A percentile compares a stretch with the other conserved stretches of the same genome.
Evolutionary conservation across 2,113 vertebrate genomes (phyloP).

Genomic region (Cyanoliseus patagonus): DNA sequence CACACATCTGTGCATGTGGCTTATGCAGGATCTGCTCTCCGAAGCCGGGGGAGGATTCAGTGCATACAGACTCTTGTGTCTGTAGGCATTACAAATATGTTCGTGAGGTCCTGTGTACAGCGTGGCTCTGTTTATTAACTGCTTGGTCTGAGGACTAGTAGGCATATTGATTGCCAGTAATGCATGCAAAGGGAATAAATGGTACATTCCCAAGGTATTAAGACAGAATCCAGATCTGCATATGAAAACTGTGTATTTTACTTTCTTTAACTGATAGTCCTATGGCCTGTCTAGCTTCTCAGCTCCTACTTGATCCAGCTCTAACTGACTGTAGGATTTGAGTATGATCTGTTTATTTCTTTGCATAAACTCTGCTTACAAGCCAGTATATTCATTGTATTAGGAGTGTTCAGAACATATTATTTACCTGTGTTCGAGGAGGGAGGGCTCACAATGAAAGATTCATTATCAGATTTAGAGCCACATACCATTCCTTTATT

Average conservation of each 20-base stretch:
- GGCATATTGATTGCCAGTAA: not conserved
- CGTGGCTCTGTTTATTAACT: not conserved
- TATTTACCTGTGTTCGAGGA: slow-evolving; percentile 75
- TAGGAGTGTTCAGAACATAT: slow-evolving; percentile 68
- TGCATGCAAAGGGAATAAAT: not conserved
- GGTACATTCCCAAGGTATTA: not conserved
- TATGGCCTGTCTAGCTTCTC: not conserved
- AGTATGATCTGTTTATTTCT: not conserved
- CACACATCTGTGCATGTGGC: fast-evolving
- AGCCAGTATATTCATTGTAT: not conserved
- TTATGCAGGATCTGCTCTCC: not conserved
- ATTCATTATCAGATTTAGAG: slow-evolving; percentile 85
- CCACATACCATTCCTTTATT: slow-evolving; percentile 80
- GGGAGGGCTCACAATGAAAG: slow-evolving; percentile 75
- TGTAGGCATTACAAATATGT: not conserved
- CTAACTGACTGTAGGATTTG: not conserved
- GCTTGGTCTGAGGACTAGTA: not conserved
- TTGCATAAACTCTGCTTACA: not conserved
- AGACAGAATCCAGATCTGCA: not conserved
- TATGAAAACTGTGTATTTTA: not conserved
- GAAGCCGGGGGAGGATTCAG: not conserved
- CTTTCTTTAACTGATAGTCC: not conserved
- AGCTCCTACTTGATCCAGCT: not conserved
- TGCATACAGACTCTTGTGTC: not conserved
- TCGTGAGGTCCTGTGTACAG: not conserved